A percentile compares a stretch with the other conserved stretches of the same genome.
phyloP scores from a whole-genome alignment of 2,888 invertebrate species.

The Ethmia dodecea region DNA sequence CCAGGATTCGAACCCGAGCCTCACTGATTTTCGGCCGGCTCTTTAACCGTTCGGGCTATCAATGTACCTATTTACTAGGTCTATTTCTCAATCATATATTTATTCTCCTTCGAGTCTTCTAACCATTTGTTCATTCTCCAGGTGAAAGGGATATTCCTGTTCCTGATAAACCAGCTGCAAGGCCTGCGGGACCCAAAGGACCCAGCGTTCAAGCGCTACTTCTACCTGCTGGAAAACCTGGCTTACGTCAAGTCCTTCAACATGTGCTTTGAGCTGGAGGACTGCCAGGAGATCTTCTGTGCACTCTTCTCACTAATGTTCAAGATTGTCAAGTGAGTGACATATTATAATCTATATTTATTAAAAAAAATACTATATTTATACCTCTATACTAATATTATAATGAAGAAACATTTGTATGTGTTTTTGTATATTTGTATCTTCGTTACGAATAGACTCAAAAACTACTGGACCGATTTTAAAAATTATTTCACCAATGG shows the following conservation, averaged over 20 bases:
- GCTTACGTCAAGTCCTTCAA: slow-evolving; percentile 99
- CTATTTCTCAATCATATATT: no score
- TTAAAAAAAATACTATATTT: not conserved
- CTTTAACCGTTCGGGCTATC: no score
- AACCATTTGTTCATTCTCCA: slow-evolving; percentile 24
- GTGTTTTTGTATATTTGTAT: no score
- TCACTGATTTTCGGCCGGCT: no score
- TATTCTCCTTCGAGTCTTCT: no score
- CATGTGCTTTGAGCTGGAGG: slow-evolving; percentile 98
- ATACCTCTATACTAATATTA: no score
- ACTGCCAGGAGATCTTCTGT: slow-evolving; percentile 97
- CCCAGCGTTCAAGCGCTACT: slow-evolving; percentile 97
- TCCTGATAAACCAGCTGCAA: slow-evolving; percentile 94
- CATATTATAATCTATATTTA: not conserved
- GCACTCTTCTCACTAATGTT: slow-evolving; percentile 96
- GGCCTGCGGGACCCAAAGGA: slow-evolving; percentile 97
- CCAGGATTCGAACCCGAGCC: no score
- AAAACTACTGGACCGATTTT: no score
- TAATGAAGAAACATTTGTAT: no score
- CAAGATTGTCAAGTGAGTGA: slow-evolving; percentile 94
- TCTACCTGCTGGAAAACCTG: slow-evolving; percentile 96
- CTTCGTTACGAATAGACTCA: no score
- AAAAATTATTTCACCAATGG: no score
- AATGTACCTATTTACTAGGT: no score
- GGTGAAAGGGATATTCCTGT: slow-evolving; percentile 91